Evolutionary conservation across 2,113 vertebrate species (phyloP), one percentile per base, ranked within the genome.

Genomic region (Hippolais icterina): DNA sequence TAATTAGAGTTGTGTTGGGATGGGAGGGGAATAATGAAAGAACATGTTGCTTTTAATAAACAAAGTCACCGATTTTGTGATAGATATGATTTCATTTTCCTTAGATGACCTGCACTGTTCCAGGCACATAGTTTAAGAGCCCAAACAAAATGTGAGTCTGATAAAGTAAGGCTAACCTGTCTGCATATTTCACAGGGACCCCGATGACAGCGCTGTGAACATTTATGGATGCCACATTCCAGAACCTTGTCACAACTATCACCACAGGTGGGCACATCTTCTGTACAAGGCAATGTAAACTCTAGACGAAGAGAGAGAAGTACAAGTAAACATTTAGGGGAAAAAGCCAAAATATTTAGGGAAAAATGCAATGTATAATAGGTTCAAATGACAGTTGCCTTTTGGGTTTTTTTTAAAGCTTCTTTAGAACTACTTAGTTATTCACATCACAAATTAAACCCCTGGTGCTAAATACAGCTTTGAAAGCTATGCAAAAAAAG

Each of bases 181-280:
- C 99, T 98, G 96, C 99, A 99, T 80, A 98, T 99, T 95, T 99
- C 99, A 93, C 99, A 99, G 91, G 98, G 97, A 83, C 99, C 99
- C 87, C 99, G 97, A 96, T 99, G 99, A 97, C 99, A 99, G 72
- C 99, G 99, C 97, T 99, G 99, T 11, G 99, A 99, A 96, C 99
- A 99, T 93, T 97, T 98, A 97, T 99, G 99, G 79, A 99, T 98
- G 69, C 98, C 98, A 95, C 99, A 99, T 5, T 99, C 98, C 83
- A 99, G 97, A 20, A 81, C 94, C 94, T 99, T 99, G 84, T 99
- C 99, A 86, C 99, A 99, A 46, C 99, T 99, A 76, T 99, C 99
- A 3, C 99, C 99, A 41, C 99, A 99, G 20, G 98, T 99, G 56
- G 98, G 96, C 47, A 99, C 98, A 77, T 99, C 99, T 96, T 99